A percentile compares a stretch with the other conserved stretches of the same genome.
Evolutionary conservation across 2,888 invertebrate genomes (phyloP).

Genomic region (Pseudanteris insignis): DNA sequence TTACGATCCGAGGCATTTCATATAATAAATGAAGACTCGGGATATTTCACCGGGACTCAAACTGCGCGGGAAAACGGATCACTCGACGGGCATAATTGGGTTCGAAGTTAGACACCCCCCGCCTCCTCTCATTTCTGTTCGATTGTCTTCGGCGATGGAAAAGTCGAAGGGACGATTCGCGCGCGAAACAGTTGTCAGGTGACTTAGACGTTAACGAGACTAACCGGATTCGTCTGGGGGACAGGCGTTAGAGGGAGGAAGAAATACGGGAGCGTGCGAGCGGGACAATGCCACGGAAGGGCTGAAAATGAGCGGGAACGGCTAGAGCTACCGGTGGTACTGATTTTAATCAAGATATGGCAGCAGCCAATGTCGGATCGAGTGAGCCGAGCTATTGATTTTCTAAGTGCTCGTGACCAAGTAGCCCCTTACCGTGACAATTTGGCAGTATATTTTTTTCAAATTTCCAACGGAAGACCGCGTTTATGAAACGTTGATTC

Average conservation of each 20-base stretch:
- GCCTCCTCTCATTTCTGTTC: too few relatives aligned
- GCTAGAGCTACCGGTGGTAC: slow-evolving; percentile 53
- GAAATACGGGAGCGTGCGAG: slow-evolving; percentile 18
- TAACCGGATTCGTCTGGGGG: slow-evolving; percentile 61
- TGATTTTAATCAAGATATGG: slow-evolving; percentile 67
- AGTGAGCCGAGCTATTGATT: slow-evolving; percentile 64
- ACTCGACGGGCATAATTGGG: too few relatives aligned
- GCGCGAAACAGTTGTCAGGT: slow-evolving; percentile 46
- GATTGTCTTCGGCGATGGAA: slow-evolving; percentile 47
- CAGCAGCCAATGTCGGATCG: slow-evolving; percentile 61
- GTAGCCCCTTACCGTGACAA: slow-evolving; percentile 49
- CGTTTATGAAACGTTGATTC: too few relatives aligned
- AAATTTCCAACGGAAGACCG: neutral
- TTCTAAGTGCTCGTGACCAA: slow-evolving; percentile 60
- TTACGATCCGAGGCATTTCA: slow-evolving; percentile 30
- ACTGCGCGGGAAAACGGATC: too few relatives aligned
- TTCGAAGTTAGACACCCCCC: slow-evolving; percentile 44
- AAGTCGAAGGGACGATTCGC: slow-evolving; percentile 44
- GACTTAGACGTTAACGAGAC: slow-evolving; percentile 64
- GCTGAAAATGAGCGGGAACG: slow-evolving; percentile 41
- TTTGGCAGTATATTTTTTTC: slow-evolving; percentile 43
- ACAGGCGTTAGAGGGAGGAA: slow-evolving; percentile 42
- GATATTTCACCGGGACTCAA: too few relatives aligned
- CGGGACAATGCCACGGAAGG: slow-evolving; percentile 31
- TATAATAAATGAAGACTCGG: slow-evolving; percentile 34